phyloP scores from a whole-genome alignment of 2,797 vertebrate genomes.

The Chromis chromis region DNA sequence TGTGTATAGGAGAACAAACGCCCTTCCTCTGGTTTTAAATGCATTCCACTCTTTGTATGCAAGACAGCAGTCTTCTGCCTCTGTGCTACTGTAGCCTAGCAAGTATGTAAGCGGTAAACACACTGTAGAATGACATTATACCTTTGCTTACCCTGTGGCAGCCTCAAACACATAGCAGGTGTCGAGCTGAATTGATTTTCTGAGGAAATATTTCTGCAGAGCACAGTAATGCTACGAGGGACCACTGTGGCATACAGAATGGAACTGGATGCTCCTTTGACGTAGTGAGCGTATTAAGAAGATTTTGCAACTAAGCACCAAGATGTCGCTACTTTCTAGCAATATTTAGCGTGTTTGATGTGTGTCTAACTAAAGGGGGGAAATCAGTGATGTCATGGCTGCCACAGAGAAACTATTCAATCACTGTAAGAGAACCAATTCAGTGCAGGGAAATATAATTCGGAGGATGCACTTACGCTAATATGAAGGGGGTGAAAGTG shows the following conservation, averaged over 20 bases:
- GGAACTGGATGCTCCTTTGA: conserved; percentile 25
- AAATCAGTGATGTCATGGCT: conserved; percentile 24
- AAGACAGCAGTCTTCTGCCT: conserved; percentile 5
- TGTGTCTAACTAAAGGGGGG: conserved; percentile 2
- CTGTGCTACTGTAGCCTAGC: conserved; percentile 18
- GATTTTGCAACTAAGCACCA: conserved; percentile 16
- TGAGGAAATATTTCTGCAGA: conserved; percentile 59
- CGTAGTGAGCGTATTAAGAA: conserved; percentile 33
- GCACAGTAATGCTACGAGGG: conserved; percentile 41
- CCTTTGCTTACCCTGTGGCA: conserved; percentile 47
- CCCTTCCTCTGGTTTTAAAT: not conserved
- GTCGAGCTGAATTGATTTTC: conserved; percentile 71
- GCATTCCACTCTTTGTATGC: not conserved
- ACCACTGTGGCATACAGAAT: conserved; percentile 42
- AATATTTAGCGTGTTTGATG: not conserved
- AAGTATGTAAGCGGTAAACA: conserved; percentile 39
- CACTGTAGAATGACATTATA: conserved; percentile 48
- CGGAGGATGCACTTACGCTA: conserved; percentile 18
- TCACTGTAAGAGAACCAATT: conserved; percentile 26
- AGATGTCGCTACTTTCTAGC: conserved; percentile 4
- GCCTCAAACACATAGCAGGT: conserved; percentile 61
- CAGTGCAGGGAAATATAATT: conserved; percentile 32
- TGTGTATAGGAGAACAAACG: not conserved
- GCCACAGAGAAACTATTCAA: conserved; percentile 5
- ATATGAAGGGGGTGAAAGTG: not conserved